Evolutionary conservation across 2,888 invertebrate species (phyloP).

Genomic region (Diogma glabrata): DNA sequence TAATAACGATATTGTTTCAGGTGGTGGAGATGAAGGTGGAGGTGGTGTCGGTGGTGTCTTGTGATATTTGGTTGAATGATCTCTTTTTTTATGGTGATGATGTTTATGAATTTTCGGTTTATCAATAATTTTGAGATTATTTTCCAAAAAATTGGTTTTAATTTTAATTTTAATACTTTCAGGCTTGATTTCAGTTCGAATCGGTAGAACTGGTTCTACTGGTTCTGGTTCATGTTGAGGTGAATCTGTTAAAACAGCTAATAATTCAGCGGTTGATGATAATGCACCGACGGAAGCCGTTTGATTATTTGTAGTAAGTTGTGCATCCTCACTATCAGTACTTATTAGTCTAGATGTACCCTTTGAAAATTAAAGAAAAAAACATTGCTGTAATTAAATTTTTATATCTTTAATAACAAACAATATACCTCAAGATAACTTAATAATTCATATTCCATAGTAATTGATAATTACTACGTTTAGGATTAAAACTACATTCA

Average conservation of each 20-base stretch:
- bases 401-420: not conserved
- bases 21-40: slow-evolving; percentile 21
- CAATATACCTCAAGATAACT: slow-evolving; percentile 4
- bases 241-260: slow-evolving; percentile 16
- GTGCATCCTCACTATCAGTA: slow-evolving; percentile 51
- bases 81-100: slow-evolving; percentile 7
- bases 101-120: slow-evolving; percentile 3
- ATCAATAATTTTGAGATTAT: slow-evolving; percentile 15
- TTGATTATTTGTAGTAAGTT: slow-evolving; percentile 33
- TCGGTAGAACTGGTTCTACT: slow-evolving; percentile 14
- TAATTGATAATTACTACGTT: too few relatives aligned
- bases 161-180: slow-evolving; percentile 22
- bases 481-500: too few relatives aligned
- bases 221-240: slow-evolving; percentile 4
- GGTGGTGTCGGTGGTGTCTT: slow-evolving; percentile 8
- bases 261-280: slow-evolving; percentile 17
- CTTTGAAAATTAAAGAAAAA: slow-evolving; percentile 23
- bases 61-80: not conserved
- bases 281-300: slow-evolving; percentile 31
- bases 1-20: slow-evolving; percentile 28
- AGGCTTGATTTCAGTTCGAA: slow-evolving; percentile 6
- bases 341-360: slow-evolving; percentile 53
- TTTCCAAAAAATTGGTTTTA: slow-evolving; percentile 34
- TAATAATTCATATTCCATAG: slow-evolving; percentile 8
- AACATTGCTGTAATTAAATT: not conserved